Evolutionary conservation across 2,113 vertebrate species (phyloP).

Genomic region (Lathamus discolor): DNA sequence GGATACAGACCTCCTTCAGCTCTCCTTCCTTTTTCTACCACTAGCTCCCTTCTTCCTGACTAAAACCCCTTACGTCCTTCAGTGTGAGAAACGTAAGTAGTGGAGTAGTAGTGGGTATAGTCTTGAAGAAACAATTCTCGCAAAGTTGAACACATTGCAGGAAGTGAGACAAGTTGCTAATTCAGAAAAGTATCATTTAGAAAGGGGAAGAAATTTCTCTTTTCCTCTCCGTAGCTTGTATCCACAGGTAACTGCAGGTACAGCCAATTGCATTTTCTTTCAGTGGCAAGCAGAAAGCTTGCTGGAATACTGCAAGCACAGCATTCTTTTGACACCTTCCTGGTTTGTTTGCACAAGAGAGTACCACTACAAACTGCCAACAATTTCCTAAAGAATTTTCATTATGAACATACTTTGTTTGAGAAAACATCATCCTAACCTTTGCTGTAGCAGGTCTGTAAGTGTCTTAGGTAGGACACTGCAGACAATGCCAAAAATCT

Average conservation of each 20-base stretch:
- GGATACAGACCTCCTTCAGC: background rate
- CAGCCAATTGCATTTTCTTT: background rate
- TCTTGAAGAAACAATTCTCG: background rate
- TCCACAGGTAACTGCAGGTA: background rate
- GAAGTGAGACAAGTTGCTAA: background rate
- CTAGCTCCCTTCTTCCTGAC: background rate
- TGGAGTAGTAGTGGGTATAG: background rate
- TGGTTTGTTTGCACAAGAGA: background rate
- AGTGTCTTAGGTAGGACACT: background rate
- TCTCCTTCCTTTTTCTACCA: background rate
- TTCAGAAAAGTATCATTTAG: background rate
- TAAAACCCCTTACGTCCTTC: background rate
- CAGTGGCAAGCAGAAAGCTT: background rate
- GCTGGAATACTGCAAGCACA: background rate
- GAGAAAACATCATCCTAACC: background rate
- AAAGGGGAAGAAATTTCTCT: background rate
- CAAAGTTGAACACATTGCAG: background rate
- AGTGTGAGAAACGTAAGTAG: background rate
- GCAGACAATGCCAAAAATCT: background rate
- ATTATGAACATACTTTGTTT: background rate
- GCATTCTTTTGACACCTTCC: background rate
- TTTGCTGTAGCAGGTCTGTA: background rate
- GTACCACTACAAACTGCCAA: background rate
- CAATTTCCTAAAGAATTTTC: background rate
- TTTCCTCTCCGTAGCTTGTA: background rate